Conservation (phyloP, 2,797 vertebrate genomes). For the Falco naumanni region DNA sequence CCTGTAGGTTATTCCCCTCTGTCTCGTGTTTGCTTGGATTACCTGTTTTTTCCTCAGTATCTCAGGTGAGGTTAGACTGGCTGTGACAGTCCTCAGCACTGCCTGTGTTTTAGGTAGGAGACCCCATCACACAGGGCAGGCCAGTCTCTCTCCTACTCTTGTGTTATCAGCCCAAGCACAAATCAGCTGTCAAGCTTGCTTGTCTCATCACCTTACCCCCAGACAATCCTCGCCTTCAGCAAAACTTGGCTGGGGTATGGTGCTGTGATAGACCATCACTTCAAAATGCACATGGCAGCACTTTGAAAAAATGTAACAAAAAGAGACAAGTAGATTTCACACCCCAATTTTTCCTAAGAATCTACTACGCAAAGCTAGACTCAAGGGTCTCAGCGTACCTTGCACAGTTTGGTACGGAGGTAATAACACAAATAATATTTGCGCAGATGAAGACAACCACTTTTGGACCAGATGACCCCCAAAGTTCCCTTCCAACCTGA, state of each 20-base stretch:
- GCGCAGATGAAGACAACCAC: neutral
- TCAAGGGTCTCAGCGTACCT: neutral
- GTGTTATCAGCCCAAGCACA: accelerated
- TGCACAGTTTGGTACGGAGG: neutral
- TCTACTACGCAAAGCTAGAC: neutral
- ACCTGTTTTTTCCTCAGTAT: neutral
- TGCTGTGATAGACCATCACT: neutral
- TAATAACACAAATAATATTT: neutral
- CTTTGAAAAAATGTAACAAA: neutral
- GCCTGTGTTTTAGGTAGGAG: accelerated
- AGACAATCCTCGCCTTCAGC: neutral
- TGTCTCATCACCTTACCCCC: neutral
- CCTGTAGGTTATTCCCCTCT: neutral
- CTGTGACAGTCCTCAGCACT: neutral
- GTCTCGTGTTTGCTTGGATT: neutral
- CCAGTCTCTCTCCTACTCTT: neutral
- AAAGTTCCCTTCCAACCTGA: neutral
- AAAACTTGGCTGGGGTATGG: neutral
- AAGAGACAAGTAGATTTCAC: neutral
- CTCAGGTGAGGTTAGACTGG: neutral
- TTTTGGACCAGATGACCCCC: neutral
- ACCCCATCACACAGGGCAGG: neutral
- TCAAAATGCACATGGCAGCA: neutral
- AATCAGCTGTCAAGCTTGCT: neutral
- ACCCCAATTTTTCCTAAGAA: neutral